Conservation (phyloP, 2,888 invertebrate genomes). For the Kuschelorhynchus macadamiae region DNA sequence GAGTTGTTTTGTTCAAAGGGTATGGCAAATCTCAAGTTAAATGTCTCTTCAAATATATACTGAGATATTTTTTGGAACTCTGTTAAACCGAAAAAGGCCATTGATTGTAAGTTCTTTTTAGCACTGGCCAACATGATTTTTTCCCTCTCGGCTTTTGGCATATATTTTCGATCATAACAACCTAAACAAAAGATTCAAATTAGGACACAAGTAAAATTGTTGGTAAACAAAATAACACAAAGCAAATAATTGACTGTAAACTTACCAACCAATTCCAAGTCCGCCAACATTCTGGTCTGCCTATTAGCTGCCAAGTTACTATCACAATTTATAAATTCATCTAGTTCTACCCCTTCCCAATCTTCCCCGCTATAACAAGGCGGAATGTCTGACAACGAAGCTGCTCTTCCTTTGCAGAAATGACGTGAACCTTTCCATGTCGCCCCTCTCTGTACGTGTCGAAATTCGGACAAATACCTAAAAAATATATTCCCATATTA, state of each 20-base stretch:
- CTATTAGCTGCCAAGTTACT: conserved; percentile 96
- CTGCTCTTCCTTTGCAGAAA: conserved; percentile 82
- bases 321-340: conserved; percentile 92
- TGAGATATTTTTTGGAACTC: conserved; percentile 94
- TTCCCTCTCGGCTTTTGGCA: conserved; percentile 82
- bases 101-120: conserved; percentile 92
- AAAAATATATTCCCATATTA: background rate
- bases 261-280: conserved; percentile 86
- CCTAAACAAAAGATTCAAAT: conserved; percentile 63
- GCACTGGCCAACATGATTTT: conserved; percentile 94
- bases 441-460: conserved; percentile 96
- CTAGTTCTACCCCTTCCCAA: conserved; percentile 91
- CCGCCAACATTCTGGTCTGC: conserved; percentile 98
- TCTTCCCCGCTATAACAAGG: conserved; percentile 83
- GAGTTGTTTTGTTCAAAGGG: conserved; percentile 94
- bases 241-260: no score
- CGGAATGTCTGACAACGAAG: conserved; percentile 87
- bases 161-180: conserved; percentile 91
- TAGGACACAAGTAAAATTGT: no score
- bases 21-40: conserved; percentile 90
- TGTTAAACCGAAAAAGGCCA: conserved; percentile 98
- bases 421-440: conserved; percentile 92
- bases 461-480: conserved; percentile 92
- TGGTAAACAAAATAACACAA: no score
- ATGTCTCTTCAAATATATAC: conserved; percentile 95